Evolutionary conservation across 2,113 vertebrate genomes (phyloP).

Genomic region (Eptatretus burgeri): DNA sequence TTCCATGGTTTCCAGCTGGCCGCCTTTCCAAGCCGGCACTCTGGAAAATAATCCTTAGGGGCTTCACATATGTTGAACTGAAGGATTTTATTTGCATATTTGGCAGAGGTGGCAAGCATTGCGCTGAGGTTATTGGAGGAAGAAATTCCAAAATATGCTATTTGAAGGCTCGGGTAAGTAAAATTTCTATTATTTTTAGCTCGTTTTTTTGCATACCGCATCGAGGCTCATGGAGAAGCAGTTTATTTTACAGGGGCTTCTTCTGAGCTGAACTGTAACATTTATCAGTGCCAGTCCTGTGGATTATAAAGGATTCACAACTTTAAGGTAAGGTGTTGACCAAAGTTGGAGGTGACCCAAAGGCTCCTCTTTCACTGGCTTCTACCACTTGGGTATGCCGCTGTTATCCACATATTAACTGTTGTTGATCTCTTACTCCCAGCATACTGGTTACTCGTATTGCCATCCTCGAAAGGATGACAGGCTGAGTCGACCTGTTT

Average conservation of each 20-base stretch:
- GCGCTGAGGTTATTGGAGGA: conserved; percentile 20
- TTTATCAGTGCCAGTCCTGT: neutral
- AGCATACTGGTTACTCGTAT: no score
- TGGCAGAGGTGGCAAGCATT: conserved; percentile 18
- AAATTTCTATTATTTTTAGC: neutral
- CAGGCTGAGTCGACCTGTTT: no score
- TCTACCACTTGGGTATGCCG: no score
- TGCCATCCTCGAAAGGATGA: no score
- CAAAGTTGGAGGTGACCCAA: neutral
- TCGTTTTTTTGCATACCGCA: no score
- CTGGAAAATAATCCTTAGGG: neutral
- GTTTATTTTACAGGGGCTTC: neutral
- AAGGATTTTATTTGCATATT: conserved; percentile 7
- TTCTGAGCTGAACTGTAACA: neutral
- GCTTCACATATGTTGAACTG: neutral
- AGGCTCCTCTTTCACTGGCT: no score
- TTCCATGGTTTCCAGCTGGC: neutral
- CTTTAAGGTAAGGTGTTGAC: neutral
- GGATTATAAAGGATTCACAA: neutral
- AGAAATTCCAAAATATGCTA: conserved; percentile 27
- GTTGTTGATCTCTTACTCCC: no score
- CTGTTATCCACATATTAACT: no score
- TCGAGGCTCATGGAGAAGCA: neutral
- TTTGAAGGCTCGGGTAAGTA: conserved; percentile 65
- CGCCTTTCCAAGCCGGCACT: neutral